Evolutionary conservation across 2,797 vertebrate species (phyloP).

Genomic region (Trichosurus vulpecula): DNA sequence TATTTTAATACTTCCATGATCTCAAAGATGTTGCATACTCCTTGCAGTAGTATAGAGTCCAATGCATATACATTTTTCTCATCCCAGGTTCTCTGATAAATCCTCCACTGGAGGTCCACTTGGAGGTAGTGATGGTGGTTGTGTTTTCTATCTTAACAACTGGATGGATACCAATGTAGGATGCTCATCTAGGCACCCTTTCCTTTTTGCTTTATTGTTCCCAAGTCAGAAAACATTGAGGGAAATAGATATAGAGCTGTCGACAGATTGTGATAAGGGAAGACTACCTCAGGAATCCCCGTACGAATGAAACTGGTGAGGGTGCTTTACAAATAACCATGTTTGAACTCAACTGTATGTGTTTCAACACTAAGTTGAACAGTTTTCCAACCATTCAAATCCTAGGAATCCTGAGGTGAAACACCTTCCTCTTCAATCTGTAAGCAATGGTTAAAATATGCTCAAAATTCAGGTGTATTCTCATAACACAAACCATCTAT

Average conservation of each 20-base stretch:
- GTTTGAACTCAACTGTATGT: background rate
- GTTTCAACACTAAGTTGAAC: background rate
- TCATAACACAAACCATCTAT: background rate
- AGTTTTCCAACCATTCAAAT: background rate
- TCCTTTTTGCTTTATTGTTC: background rate
- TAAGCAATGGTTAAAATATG: background rate
- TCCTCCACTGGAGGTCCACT: background rate
- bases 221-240: background rate
- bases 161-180: background rate
- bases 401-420: background rate
- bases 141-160: background rate
- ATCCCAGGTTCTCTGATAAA: background rate
- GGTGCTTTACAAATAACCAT: slow-evolving; percentile 26
- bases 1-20: background rate
- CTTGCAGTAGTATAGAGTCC: background rate
- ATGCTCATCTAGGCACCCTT: background rate
- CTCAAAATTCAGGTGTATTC: background rate
- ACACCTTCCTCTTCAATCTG: background rate
- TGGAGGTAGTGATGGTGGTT: background rate
- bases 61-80: background rate
- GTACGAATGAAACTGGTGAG: background rate
- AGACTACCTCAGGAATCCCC: background rate
- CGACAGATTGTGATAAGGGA: background rate
- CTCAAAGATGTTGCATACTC: background rate
- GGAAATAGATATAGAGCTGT: background rate